A percentile compares a stretch with the other conserved stretches of the same genome.
phyloP scores from a whole-genome alignment of 2,888 invertebrate species.

The Odontomyia ornata region DNA sequence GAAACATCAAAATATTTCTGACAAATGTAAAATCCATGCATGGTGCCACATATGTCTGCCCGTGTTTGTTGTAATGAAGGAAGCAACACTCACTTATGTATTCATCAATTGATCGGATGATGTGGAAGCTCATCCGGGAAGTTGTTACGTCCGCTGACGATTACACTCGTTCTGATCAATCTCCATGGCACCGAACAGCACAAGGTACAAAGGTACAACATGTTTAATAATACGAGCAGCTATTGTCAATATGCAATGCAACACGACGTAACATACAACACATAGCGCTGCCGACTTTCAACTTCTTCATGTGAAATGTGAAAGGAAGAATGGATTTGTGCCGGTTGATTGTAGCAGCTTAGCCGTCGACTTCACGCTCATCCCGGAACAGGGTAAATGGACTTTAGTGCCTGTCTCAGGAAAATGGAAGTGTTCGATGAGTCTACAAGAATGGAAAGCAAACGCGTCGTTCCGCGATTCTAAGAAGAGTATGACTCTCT shows the following conservation, averaged over 20 bases:
- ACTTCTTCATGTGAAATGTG: background rate
- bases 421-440: too few relatives aligned
- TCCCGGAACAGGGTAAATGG: too few relatives aligned
- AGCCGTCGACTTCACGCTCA: too few relatives aligned
- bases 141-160: constrained; percentile 49
- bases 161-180: constrained; percentile 44
- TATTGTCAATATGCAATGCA: background rate
- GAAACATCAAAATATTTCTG: background rate
- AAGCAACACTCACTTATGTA: constrained; percentile 47
- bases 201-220: constrained; percentile 10
- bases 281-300: background rate
- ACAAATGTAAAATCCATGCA: background rate
- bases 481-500: too few relatives aligned
- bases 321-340: background rate
- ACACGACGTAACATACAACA: background rate
- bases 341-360: background rate
- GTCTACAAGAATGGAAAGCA: too few relatives aligned
- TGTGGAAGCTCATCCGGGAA: constrained; percentile 51
- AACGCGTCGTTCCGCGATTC: too few relatives aligned
- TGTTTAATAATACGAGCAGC: background rate
- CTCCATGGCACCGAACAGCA: background rate
- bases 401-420: too few relatives aligned
- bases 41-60: background rate
- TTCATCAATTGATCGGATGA: constrained; percentile 49
- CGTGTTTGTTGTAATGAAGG: background rate